Percentiles rank a stretch among this genome's conserved stretches.
phyloP scores from a whole-genome alignment of 2,888 invertebrate genomes.

The Anticlea derivata region DNA sequence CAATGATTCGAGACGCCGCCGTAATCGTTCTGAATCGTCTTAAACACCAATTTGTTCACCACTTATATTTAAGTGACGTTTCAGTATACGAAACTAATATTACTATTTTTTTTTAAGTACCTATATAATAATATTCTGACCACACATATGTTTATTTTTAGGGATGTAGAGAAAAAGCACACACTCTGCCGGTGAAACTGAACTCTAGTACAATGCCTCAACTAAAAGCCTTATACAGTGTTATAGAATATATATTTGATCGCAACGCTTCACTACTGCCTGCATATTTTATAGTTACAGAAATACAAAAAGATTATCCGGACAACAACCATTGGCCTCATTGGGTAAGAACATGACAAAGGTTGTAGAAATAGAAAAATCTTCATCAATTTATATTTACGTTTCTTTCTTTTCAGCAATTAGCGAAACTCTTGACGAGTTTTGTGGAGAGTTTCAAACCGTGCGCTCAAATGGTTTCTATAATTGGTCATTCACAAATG shows the following conservation, averaged over 20 bases:
- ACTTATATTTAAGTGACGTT: too few relatives aligned
- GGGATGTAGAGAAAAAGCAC: constrained; percentile 95
- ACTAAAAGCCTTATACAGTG: constrained; percentile 90
- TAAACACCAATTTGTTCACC: too few relatives aligned
- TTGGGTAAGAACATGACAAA: constrained; percentile 86
- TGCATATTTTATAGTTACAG: constrained; percentile 97
- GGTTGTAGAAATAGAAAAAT: too few relatives aligned
- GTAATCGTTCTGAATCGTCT: too few relatives aligned
- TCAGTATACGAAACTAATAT: too few relatives aligned
- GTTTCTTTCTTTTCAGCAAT: constrained; percentile 85
- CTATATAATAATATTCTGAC: not conserved
- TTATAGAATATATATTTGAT: constrained; percentile 95
- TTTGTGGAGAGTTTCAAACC: constrained; percentile 97
- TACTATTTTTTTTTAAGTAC: too few relatives aligned
- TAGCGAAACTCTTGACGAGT: constrained; percentile 92
- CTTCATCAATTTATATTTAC: too few relatives aligned
- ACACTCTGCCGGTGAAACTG: constrained; percentile 89
- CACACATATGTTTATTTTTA: constrained; percentile 59
- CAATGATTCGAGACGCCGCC: too few relatives aligned
- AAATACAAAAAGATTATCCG: constrained; percentile 94
- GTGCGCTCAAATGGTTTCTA: constrained; percentile 97
- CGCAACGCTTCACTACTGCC: constrained; percentile 95
- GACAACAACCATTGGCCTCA: constrained; percentile 93
- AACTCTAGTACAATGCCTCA: constrained; percentile 93
- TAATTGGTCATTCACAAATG: constrained; percentile 95